Conservation (phyloP, 2,797 vertebrate species). For the Tarsius wallacei region DNA sequence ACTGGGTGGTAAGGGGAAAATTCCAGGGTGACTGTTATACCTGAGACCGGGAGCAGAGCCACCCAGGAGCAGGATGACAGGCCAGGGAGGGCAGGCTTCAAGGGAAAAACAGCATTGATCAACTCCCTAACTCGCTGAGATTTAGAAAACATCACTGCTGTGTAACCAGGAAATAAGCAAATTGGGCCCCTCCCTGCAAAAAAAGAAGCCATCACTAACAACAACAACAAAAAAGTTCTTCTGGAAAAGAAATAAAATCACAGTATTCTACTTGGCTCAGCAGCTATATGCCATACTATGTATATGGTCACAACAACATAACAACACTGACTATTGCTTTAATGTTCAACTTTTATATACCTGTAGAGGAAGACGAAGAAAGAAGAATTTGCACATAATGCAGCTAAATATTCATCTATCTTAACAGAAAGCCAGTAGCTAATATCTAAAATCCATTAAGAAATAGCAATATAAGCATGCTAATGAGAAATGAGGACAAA, state of each 20-base stretch:
- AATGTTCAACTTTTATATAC: background rate
- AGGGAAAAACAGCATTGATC: background rate
- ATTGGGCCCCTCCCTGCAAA: background rate
- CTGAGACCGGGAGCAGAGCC: background rate
- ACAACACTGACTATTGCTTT: background rate
- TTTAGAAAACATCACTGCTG: background rate
- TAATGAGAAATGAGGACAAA: background rate
- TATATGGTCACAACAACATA: background rate
- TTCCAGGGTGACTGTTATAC: accelerated
- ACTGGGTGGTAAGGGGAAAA: background rate
- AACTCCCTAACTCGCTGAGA: accelerated
- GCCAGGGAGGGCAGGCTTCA: no score
- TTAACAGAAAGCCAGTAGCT: background rate
- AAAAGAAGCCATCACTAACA: background rate
- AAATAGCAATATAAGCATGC: background rate
- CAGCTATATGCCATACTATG: background rate
- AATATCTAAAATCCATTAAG: background rate
- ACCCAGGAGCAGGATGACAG: accelerated
- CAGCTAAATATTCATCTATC: background rate
- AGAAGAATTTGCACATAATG: background rate
- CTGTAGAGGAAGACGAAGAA: background rate
- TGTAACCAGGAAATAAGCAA: background rate
- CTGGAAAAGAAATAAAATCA: background rate
- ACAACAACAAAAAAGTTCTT: background rate
- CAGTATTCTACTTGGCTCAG: background rate